Evolutionary conservation across 2,797 vertebrate species (phyloP).

Genomic region (Merluccius polli): DNA sequence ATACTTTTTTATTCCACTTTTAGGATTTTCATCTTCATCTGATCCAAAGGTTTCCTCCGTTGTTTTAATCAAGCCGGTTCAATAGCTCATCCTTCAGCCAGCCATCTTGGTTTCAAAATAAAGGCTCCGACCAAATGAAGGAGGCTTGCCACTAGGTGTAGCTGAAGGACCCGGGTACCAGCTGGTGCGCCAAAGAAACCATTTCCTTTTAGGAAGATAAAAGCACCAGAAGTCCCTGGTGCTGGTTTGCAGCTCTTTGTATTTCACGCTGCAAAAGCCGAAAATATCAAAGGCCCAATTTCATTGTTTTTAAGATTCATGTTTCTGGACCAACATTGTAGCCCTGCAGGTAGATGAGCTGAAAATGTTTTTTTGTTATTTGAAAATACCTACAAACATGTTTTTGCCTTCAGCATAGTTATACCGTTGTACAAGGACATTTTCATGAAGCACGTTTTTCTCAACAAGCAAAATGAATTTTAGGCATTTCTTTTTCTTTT

Average conservation of each 20-base stretch:
- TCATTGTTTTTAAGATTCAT: background rate
- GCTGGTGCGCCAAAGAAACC: background rate
- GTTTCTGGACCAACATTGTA: background rate
- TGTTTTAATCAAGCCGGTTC: background rate
- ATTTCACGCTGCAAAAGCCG: background rate
- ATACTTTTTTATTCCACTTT: background rate
- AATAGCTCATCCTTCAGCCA: background rate
- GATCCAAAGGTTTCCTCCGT: background rate
- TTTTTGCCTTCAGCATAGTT: background rate
- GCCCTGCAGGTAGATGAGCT: background rate
- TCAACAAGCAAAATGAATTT: background rate
- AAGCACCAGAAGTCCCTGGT: slow-evolving; percentile 21
- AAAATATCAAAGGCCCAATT: background rate
- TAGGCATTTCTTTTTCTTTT: background rate
- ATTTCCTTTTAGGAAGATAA: slow-evolving; percentile 13
- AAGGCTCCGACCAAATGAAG: slow-evolving; percentile 31
- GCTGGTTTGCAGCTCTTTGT: slow-evolving; percentile 30
- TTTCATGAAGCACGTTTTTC: background rate
- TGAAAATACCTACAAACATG: background rate
- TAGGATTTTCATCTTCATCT: background rate
- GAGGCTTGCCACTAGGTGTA: slow-evolving; percentile 74
- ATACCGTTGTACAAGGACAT: background rate
- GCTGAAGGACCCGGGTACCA: slow-evolving; percentile 71
- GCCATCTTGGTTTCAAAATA: slow-evolving; percentile 22
- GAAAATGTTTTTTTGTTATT: background rate